phyloP scores from a whole-genome alignment of 30 jellyfish, hydroid and myxozoan genomes.

The Chironex yamaguchii region DNA sequence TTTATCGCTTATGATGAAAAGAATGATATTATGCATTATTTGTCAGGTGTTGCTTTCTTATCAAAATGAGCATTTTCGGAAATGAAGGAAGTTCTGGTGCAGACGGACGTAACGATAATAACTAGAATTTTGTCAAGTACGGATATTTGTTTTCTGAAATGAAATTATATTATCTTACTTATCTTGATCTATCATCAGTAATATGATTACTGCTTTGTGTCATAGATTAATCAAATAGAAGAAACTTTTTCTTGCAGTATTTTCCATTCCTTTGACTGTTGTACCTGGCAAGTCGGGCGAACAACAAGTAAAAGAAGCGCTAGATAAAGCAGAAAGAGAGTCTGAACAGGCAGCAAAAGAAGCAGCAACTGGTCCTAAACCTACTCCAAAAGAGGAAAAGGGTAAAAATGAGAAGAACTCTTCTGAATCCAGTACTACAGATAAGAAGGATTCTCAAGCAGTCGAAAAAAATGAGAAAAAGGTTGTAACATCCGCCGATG shows the following conservation, averaged over 20 bases:
- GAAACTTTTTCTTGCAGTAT: constrained; percentile 46
- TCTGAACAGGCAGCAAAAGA: constrained; percentile 95
- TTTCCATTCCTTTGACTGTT: constrained; percentile 85
- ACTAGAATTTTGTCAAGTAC: too few relatives aligned
- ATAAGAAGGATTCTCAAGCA: background rate
- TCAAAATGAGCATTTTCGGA: too few relatives aligned
- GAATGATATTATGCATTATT: too few relatives aligned
- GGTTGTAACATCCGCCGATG: background rate
- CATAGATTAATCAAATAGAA: background rate
- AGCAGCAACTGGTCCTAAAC: background rate
- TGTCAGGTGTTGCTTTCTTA: too few relatives aligned
- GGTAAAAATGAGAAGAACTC: background rate
- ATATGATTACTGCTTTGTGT: background rate
- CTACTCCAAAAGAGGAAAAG: too few relatives aligned
- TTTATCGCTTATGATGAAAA: too few relatives aligned
- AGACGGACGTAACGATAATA: too few relatives aligned
- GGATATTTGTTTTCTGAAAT: background rate
- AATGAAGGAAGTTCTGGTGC: too few relatives aligned
- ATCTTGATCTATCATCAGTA: background rate
- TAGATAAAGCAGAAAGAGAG: constrained; percentile 92
- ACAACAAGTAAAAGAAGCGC: constrained; percentile 98
- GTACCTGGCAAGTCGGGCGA: constrained; percentile 95
- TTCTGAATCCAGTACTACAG: background rate
- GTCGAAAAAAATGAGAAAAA: background rate
- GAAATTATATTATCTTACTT: background rate